Evolutionary conservation across 2,888 invertebrate genomes (phyloP), one percentile per base, ranked within the genome.

Genomic region (Pristionchus arcanus): DNA sequence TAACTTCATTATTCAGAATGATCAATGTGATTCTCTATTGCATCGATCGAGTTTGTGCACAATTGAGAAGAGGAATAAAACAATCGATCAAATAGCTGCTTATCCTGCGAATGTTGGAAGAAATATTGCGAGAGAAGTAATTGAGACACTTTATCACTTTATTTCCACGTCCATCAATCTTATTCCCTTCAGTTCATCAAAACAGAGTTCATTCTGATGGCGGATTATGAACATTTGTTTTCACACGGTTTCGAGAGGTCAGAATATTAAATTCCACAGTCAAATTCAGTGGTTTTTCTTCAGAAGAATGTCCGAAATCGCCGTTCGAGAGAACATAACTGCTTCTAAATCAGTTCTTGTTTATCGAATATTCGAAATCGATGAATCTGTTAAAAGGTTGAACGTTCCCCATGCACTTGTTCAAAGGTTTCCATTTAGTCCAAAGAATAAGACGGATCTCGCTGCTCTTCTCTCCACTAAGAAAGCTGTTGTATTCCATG

Each of bases 181-280:
- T 37, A 31, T 11, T 86, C 25, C 31, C 25, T 83, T 81, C 89
- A 89, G 89, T 89, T 83, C 49, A 55, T 83, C n/a, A 25, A 53
- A 15, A 81, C 81, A 0, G 53, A 63, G 4, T 89, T 63, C 42
- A 63, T 89, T 63, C 59, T 89, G 16, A 55, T 89, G n/a, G 89
- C 81, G 15, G 89, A 89, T 66, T 89, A 68, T 59, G 89, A 89
- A 83, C 89, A 89, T 49, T n/a, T 81, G n/a, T 89, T 89, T 66
- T 89, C 89, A 0, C 37, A 83, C 0, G 89, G 89, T 66, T 89
- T 89, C 63, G 89, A 89, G 31, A 89, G 87, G 87, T 71, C n/a
- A 15, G 0, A n/a, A 0, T 42, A 25, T 59, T 34, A 34, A 19
- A 5, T 9, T 49, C 5, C 0, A 15, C 16, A 34, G 0, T 16